Evolutionary conservation across 2,888 invertebrate genomes (phyloP).

Genomic region (Kuschelorhynchus macadamiae): DNA sequence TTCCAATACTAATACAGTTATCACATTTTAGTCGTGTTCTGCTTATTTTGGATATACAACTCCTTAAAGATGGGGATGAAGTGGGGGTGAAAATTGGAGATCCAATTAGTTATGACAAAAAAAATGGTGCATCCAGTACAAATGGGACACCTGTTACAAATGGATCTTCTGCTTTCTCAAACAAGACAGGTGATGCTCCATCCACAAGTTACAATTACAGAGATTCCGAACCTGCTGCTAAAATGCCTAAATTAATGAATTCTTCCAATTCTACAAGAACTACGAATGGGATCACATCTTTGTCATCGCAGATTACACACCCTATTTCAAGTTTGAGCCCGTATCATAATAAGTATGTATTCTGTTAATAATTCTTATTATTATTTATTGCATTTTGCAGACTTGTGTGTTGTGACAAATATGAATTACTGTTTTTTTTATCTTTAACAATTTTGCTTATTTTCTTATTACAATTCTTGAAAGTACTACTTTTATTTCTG

Average conservation of each 20-base stretch:
- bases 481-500: no score
- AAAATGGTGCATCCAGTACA: neutral
- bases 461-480: no score
- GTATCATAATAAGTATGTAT: slow-evolving; percentile 89
- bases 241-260: slow-evolving; percentile 24
- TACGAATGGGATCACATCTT: slow-evolving; percentile 5
- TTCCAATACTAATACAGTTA: no score
- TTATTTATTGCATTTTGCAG: no score
- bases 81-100: slow-evolving; percentile 85
- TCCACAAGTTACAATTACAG: no score
- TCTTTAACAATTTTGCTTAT: no score
- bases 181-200: no score
- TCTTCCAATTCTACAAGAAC: slow-evolving; percentile 21
- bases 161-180: no score
- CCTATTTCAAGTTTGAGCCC: slow-evolving; percentile 92
- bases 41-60: slow-evolving; percentile 84
- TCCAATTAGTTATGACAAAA: slow-evolving; percentile 70
- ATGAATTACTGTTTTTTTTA: no score
- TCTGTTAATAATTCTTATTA: neutral
- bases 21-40: slow-evolving; percentile 85
- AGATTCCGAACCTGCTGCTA: slow-evolving; percentile 33
- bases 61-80: slow-evolving; percentile 79
- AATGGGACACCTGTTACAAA: neutral
- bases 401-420: no score
- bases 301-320: slow-evolving; percentile 71